Evolutionary conservation across 2,113 vertebrate species (phyloP), one percentile per base, ranked within the genome.

Genomic region (Regulus satrapa): DNA sequence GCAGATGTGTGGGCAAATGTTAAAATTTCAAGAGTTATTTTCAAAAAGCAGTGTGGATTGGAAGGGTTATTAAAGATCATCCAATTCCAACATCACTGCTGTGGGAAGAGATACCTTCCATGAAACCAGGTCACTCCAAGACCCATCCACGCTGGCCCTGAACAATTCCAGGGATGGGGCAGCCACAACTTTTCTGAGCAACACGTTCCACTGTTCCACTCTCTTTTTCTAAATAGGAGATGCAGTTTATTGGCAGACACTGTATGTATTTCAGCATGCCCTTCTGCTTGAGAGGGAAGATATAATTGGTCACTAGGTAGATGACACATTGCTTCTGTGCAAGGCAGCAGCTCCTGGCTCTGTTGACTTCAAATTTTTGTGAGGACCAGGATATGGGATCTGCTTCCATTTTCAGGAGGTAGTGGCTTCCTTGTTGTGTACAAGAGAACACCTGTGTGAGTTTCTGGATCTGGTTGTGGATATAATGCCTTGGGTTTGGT

Each of bases 111-210:
- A 61, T 7, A 20, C 7, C 5, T 46, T 40, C 61, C 9, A 10
- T 31, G 23, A 52, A 61, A 46, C 2, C 10, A 34, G 13, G 10
- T 9, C 45, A 12, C 10, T 67, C n/a, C 25, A 25, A 67, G 38
- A 7, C 23, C 16, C 20, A 31, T 18, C 25, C 29, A 41, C 0
- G 0, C 14, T 26, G 34, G 18, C 20, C 29, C 69, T 89, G 40
- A 75, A 34, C 20, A 54, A 2, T 54, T 52, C 34, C 46, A 68
- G 54, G 34, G 40, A 13, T 26, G 29, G 14, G 8, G 2, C 25
- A 59, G 26, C 16, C 24, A 31, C 29, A 61, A 2, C 17, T 46
- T 40, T 40, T 54, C 29, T 23, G 20, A 18, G 9, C 14, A 54
- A 8, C 25, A 12, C 0, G 0, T 67, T 46, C 25, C 40, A 26